phyloP scores from a whole-genome alignment of 2,888 invertebrate genomes.

The Drosophila buzzatii region DNA sequence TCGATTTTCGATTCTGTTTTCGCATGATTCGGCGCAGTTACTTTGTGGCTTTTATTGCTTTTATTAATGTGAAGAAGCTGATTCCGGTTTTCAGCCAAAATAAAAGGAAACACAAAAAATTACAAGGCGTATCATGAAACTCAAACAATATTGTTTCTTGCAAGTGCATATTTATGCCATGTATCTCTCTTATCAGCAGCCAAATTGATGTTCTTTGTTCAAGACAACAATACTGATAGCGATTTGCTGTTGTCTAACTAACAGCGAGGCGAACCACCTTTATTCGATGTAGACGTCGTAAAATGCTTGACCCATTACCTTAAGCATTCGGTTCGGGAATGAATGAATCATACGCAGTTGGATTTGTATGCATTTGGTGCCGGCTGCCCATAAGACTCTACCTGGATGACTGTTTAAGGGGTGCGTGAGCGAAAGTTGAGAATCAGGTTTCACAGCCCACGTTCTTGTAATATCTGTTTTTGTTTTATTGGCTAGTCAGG shows the following conservation, averaged over 20 bases:
- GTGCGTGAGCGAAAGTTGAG: constrained; percentile 60
- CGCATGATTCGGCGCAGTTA: constrained; percentile 42
- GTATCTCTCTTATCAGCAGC: constrained; percentile 36
- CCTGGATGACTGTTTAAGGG: constrained; percentile 17
- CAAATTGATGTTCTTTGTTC: constrained; percentile 24
- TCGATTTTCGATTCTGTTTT: constrained; percentile 58
- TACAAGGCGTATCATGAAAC: constrained; percentile 53
- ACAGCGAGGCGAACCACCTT: constrained; percentile 3
- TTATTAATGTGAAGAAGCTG: constrained; percentile 35
- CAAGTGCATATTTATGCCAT: constrained; percentile 39
- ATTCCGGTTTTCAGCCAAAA: constrained; percentile 70
- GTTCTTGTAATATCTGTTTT: constrained; percentile 2
- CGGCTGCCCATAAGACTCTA: constrained; percentile 18
- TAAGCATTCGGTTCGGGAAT: neutral
- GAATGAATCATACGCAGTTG: constrained; percentile 25
- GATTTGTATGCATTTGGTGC: constrained; percentile 11
- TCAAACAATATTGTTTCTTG: constrained; percentile 4
- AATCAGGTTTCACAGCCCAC: constrained; percentile 62
- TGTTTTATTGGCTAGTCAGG: constrained; percentile 21
- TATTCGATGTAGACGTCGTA: neutral
- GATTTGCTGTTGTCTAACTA: neutral
- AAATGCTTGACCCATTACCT: constrained; percentile 1
- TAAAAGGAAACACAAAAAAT: constrained; percentile 28
- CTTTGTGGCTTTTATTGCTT: neutral
- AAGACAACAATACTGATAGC: constrained; percentile 42